These are phyloP conservation scores for Coendou prehensilis DNA, from an alignment of 2,797 vertebrate species.

Conservation along the genomic window DNA sequence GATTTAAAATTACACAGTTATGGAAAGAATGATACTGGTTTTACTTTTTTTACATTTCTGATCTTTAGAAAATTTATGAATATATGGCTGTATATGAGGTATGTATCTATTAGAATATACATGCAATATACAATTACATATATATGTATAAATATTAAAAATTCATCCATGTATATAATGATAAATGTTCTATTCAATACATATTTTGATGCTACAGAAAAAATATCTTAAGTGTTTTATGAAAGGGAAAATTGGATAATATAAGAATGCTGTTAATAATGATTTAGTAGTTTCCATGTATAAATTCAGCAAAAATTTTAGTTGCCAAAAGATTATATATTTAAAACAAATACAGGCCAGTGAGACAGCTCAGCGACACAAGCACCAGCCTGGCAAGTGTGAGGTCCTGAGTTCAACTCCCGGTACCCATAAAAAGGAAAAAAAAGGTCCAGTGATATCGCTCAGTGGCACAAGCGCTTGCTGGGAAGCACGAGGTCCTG, in stretches of 20 bases:
- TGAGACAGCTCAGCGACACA: no score
- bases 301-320: constrained; percentile 77
- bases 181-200: constrained; percentile 64
- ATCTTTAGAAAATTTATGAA: not conserved
- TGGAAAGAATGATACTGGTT: not conserved
- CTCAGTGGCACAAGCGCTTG: no score
- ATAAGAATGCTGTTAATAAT: not conserved
- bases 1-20: not conserved
- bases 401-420: no score
- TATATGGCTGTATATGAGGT: not conserved
- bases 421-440: no score
- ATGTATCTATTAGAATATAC: not conserved
- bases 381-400: no score
- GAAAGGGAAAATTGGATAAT: not conserved
- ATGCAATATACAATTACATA: not conserved
- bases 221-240: constrained; percentile 56
- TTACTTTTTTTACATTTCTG: not conserved
- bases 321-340: constrained; percentile 75
- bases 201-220: constrained; percentile 65
- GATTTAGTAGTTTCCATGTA: constrained; percentile 63
- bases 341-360: constrained; percentile 73
- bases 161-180: not conserved
- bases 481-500: no score
- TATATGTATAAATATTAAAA: not conserved
- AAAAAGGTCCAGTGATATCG: no score